Evolutionary conservation across 2,113 vertebrate genomes (phyloP).

Genomic region (Mesoclemmys tuberculata): DNA sequence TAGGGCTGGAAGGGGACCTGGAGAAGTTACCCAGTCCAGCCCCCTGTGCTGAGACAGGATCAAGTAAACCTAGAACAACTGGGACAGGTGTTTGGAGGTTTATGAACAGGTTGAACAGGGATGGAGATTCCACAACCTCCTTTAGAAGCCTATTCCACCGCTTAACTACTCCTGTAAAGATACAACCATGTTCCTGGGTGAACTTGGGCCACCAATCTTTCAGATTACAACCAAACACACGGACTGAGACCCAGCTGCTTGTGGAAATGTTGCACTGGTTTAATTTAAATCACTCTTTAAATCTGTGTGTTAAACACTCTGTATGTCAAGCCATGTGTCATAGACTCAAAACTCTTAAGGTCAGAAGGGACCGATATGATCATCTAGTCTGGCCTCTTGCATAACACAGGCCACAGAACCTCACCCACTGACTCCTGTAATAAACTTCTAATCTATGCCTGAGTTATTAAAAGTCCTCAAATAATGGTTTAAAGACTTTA

Average conservation of each 20-base stretch:
- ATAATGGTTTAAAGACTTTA: too few relatives aligned
- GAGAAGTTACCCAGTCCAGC: neutral
- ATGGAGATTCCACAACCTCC: neutral
- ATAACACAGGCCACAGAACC: too few relatives aligned
- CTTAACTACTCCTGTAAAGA: neutral
- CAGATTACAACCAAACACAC: neutral
- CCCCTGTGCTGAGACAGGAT: neutral
- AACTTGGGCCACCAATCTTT: neutral
- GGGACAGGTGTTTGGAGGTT: neutral
- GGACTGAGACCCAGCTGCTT: neutral
- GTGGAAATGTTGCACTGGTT: neutral
- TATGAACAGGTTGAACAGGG: too few relatives aligned
- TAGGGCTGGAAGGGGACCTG: neutral
- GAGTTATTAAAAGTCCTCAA: too few relatives aligned
- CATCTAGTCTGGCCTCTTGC: too few relatives aligned
- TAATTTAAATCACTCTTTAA: neutral
- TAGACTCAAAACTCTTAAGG: too few relatives aligned
- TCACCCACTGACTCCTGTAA: too few relatives aligned
- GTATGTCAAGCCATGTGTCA: neutral
- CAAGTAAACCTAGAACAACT: neutral
- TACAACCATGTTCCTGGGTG: neutral
- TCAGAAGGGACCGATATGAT: too few relatives aligned
- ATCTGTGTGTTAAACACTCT: neutral
- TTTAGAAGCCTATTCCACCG: neutral
- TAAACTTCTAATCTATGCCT: too few relatives aligned